Base-by-base conservation (phyloP, 92 coral and sea anemone genomes). In the Porites cylindrica region DNA sequence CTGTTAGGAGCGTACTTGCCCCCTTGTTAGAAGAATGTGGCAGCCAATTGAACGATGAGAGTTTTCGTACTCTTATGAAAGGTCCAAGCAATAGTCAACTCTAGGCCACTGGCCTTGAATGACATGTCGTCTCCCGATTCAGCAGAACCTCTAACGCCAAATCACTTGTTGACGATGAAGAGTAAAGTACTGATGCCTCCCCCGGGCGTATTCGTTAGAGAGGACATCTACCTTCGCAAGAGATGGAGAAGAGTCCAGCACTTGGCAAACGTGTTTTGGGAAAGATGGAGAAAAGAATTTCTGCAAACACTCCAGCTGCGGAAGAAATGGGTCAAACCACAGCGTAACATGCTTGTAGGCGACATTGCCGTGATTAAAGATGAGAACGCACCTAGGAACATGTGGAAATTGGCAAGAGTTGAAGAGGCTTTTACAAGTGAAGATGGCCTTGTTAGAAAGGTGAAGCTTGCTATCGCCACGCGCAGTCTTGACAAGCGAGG, bases 101-200 rank as follows among this genome's bases (percentile, higher is more conserved):
- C 23, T 21, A 21, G 23, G 23, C 23, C 87, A 83, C 76, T 83
- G 60, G 76, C 87, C 8, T 72, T 62, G 54, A 83, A 72, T 83
- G 87, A 66, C 54, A 67, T 78, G 75, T 83, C 87, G 12, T 66
- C 75, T 51, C 0, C 72, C 1, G 38, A 67, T 67, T 67, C 47
- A 21, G 50, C 66, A 24, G 68, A 72, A 65, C 87, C 81, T 52
- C 80, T 83, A 53, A 83, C 72, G 10, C 87, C 72, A 11, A 83
- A 83, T 60, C 87, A 83, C 80, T 54, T 83, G 19, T 70, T 54
- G 53, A 83, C 80, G 38, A 83, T 70, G 81, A n/a, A n/a, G n/a
- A 83, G 79, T 70, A 56, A 76, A 23, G 87, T 83, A 0, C 56
- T 83, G 58, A 67, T 83, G 75, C 80, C 87, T 29, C 87, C 87